Percentiles rank a stretch among this genome's conserved stretches.
Conservation (phyloP, 1,140 invertebrate species). For the Papilio xuthus region DNA sequence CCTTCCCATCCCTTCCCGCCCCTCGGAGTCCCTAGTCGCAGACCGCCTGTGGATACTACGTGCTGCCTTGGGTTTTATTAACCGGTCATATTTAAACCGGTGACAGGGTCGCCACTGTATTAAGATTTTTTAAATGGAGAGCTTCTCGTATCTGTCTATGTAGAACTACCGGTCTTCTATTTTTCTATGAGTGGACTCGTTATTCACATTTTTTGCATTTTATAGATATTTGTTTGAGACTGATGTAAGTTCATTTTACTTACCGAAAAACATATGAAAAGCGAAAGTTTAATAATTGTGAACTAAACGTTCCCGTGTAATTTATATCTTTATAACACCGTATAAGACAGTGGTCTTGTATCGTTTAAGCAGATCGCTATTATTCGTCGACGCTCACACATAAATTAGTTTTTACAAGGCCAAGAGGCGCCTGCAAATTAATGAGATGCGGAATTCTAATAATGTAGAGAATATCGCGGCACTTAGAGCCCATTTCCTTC, state of each 20-base stretch:
- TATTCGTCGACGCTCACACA: conserved; percentile 32
- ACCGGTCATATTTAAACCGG: conserved; percentile 39
- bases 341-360: conserved; percentile 7
- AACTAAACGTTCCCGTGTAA: no score
- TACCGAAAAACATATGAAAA: no score
- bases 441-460: conserved; percentile 26
- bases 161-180: background rate
- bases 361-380: background rate
- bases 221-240: background rate
- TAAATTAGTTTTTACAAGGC: conserved; percentile 31
- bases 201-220: background rate
- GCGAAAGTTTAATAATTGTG: no score
- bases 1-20: background rate
- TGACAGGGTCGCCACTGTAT: conserved; percentile 20
- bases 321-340: background rate
- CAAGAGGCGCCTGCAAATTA: conserved; percentile 30
- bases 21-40: conserved; percentile 27
- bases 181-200: background rate
- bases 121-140: conserved; percentile 23
- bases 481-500: conserved; percentile 39
- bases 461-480: conserved; percentile 36
- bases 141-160: background rate
- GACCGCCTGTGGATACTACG: conserved; percentile 31
- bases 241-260: background rate
- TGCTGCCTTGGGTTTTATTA: conserved; percentile 40